A percentile compares a stretch with the other conserved stretches of the same genome.
Evolutionary conservation across 2,888 invertebrate genomes (phyloP).

Genomic region (Osmoderma eremita): DNA sequence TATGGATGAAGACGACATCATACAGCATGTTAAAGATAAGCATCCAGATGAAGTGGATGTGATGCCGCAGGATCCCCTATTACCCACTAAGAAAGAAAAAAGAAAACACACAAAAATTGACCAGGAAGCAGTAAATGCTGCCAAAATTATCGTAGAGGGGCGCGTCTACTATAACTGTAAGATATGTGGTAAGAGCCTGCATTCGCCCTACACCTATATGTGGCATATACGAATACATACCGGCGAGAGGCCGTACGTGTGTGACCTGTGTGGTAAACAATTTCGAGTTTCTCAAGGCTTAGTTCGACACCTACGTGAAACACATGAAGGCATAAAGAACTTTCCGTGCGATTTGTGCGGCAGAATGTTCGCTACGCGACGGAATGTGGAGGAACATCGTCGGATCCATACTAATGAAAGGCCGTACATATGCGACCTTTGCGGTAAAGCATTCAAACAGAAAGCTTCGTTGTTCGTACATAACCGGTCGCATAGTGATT

Average conservation of each 20-base stretch:
- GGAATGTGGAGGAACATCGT: constrained; percentile 70
- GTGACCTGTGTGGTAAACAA: constrained; percentile 74
- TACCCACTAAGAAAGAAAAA: constrained; percentile 46
- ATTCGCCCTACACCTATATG: constrained; percentile 71
- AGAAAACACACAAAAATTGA: constrained; percentile 58
- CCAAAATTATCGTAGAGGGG: constrained; percentile 64
- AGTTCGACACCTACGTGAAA: constrained; percentile 71
- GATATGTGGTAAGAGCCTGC: constrained; percentile 69
- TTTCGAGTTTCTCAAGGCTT: constrained; percentile 74
- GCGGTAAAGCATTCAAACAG: constrained; percentile 74
- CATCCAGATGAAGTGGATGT: constrained; percentile 50
- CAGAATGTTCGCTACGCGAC: constrained; percentile 70
- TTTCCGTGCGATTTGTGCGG: constrained; percentile 69
- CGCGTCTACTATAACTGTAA: constrained; percentile 69
- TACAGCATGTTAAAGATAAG: constrained; percentile 52
- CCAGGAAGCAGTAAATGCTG: constrained; percentile 62
- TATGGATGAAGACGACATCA: constrained; percentile 53
- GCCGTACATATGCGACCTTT: constrained; percentile 68
- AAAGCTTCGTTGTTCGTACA: constrained; percentile 74
- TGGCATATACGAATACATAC: constrained; percentile 74
- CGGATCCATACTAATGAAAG: constrained; percentile 71
- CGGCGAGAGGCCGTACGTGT: constrained; percentile 73
- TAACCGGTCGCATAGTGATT: constrained; percentile 68
- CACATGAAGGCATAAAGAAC: constrained; percentile 71
- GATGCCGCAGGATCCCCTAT: constrained; percentile 17